Percentiles rank a stretch among this genome's conserved stretches.
Evolutionary conservation across 1,140 invertebrate species (phyloP).

Genomic region (Asbolus verrucosus): DNA sequence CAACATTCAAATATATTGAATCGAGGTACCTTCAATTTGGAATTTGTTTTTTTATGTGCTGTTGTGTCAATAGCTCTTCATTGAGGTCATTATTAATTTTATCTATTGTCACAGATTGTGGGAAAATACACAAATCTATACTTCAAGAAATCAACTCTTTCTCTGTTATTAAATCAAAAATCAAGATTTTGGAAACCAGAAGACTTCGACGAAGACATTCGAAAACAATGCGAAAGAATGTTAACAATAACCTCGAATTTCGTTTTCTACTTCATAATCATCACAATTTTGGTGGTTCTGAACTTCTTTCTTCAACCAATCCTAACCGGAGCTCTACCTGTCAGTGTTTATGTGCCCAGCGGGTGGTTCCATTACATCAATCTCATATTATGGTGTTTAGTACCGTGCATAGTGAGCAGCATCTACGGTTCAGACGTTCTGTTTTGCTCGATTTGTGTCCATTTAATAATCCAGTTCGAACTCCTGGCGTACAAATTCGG

Average conservation of each 20-base stretch:
- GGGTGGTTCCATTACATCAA: slow-evolving; percentile 17
- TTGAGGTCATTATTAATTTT: too few relatives aligned
- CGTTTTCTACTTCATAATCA: slow-evolving; percentile 1
- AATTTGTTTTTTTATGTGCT: too few relatives aligned
- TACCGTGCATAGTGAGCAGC: slow-evolving; percentile 9
- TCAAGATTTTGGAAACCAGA: background rate
- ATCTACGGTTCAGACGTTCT: slow-evolving; percentile 4
- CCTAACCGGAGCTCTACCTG: slow-evolving; percentile 1
- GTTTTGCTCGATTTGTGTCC: slow-evolving; percentile 23
- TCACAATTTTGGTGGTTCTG: background rate
- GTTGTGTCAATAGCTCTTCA: too few relatives aligned
- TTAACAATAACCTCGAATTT: background rate
- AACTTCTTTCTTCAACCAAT: slow-evolving; percentile 25
- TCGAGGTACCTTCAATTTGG: too few relatives aligned
- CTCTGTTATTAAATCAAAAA: background rate
- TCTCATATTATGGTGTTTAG: background rate
- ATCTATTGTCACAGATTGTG: background rate
- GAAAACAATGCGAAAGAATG: background rate
- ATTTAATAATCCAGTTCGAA: background rate
- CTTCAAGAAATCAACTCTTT: background rate
- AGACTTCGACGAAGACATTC: background rate
- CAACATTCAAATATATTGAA: too few relatives aligned
- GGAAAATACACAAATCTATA: slow-evolving; percentile 6
- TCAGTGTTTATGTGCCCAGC: background rate
- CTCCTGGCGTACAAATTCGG: slow-evolving; percentile 4